Conservation (phyloP, 2,888 invertebrate genomes). For the Callimorpha dominula region DNA sequence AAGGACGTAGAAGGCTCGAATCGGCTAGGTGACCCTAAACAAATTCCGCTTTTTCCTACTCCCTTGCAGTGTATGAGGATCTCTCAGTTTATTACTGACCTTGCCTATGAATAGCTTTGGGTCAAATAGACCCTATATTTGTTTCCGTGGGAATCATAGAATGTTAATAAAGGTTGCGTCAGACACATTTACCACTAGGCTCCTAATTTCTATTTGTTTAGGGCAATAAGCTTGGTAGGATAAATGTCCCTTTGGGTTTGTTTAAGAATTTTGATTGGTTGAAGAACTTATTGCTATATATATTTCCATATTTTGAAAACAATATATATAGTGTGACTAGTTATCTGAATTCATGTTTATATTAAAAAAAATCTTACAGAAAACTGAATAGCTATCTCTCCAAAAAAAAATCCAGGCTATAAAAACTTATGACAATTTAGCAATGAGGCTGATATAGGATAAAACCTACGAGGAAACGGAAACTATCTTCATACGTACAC, state of each 20-base stretch:
- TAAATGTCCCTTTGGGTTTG: background rate
- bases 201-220: background rate
- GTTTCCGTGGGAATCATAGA: slow-evolving; percentile 3
- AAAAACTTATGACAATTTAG: no score
- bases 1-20: background rate
- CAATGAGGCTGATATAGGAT: no score
- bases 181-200: background rate
- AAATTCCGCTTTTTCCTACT: slow-evolving; percentile 1
- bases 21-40: background rate
- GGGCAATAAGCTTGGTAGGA: background rate
- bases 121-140: slow-evolving; percentile 14
- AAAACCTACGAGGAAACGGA: no score
- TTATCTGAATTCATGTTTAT: no score
- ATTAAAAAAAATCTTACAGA: no score
- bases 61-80: slow-evolving; percentile 3
- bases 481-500: no score
- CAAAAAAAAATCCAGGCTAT: no score
- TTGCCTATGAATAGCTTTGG: slow-evolving; percentile 10
- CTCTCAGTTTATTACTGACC: slow-evolving; percentile 9
- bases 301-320: no score
- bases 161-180: slow-evolving; percentile 7
- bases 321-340: no score
- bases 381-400: no score
- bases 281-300: no score
- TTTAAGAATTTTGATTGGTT: no score